Base-by-base conservation (phyloP, 2,888 invertebrate genomes). In the Acrobeloides nanus region DNA sequence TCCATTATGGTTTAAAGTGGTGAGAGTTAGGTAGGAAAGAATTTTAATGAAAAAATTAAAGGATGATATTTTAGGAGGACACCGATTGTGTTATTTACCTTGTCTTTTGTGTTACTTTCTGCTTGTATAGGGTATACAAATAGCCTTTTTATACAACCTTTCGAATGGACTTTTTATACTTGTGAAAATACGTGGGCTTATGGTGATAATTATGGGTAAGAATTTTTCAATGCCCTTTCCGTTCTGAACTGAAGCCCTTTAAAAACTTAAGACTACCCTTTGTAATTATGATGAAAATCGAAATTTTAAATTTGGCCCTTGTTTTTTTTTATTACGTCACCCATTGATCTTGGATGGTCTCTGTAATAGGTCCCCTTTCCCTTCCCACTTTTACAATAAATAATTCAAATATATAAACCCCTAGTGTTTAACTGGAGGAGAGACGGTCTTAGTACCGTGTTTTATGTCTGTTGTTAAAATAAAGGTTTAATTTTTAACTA, bases 121-220 rank as follows among this genome's bases (percentile, higher is more conserved):
- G 20, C 57, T 27, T 31, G 41, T 7, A 53, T 59, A 29, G 62
- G 41, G 12, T 59, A 59, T 32, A 60, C 51, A 10, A 59, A 59
- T 35, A 37, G 43, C 23, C 38, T 59, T 33, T 46, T 62, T 18
- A 51, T 62, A 17, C 38, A 38, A n/a, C 59, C 59, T 5, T 24
- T 6, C 17, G 62, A 59, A 25, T 21, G 12, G 37, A 47, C 50
- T 25, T 53, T 61, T 38, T 59, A 53, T 34, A 29, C 62, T n/a
- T 59, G 59, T 39, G 62, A 59, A 24, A 24, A 41, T 21, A 62
- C 55, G 24, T 60, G 53, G 53, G 59, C 59, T 17, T 59, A 58
- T 38, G 59, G 59, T n/a, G 51, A 46, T 32, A 48, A 59, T 33
- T 59, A 50, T 31, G 59, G 59, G 46, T 55, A 50, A n/a, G 48